These are phyloP conservation scores for Cacoxenus indagator DNA, from an alignment of 2,888 invertebrate species.

Conservation along the genomic window DNA sequence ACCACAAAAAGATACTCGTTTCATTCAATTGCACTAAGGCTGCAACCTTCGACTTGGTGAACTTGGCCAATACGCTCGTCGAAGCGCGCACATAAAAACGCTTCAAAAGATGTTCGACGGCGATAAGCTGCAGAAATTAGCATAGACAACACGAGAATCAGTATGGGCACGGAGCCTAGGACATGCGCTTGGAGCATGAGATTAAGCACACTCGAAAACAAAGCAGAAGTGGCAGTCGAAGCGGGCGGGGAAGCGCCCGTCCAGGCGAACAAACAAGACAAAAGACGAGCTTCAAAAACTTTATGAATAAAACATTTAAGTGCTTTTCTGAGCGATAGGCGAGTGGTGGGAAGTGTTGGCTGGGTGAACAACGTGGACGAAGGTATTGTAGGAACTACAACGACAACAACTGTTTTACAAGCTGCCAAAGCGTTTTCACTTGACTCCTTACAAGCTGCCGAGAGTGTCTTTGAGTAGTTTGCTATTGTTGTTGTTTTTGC, in stretches of 20 bases:
- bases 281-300: slow-evolving; percentile 31
- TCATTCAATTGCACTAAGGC: slow-evolving; percentile 1
- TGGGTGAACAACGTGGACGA: neutral
- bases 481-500: slow-evolving; percentile 37
- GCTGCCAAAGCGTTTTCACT: slow-evolving; percentile 53
- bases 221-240: neutral
- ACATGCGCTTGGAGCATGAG: too few species aligned
- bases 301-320: slow-evolving; percentile 65
- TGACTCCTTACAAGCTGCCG: slow-evolving; percentile 8
- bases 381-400: slow-evolving; percentile 43
- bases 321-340: slow-evolving; percentile 2
- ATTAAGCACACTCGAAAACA: neutral
- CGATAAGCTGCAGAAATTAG: slow-evolving; percentile 57
- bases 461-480: slow-evolving; percentile 18
- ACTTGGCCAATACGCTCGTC: too few species aligned
- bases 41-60: too few species aligned
- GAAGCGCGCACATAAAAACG: slow-evolving; percentile 37
- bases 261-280: slow-evolving; percentile 40
- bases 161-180: neutral
- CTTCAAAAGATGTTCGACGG: slow-evolving; percentile 54
- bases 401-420: slow-evolving; percentile 62
- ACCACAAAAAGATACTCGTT: neutral
- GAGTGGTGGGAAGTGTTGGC: slow-evolving; percentile 6
- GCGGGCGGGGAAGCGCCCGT: slow-evolving; percentile 23
- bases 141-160: slow-evolving; percentile 42